These are phyloP conservation scores for Columba janthina DNA, from an alignment of 2,113 vertebrate genomes.

Conservation along the genomic window DNA sequence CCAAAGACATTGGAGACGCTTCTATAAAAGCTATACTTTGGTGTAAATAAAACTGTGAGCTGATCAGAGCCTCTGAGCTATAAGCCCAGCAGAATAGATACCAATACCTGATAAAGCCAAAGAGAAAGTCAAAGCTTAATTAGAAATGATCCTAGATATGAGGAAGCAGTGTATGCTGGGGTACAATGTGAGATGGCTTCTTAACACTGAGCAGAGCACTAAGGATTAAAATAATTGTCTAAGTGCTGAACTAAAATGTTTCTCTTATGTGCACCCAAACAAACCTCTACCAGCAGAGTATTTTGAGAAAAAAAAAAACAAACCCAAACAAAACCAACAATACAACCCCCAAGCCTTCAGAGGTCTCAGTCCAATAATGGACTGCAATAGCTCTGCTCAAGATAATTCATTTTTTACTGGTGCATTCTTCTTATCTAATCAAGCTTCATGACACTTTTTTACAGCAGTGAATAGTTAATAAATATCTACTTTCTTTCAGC, in stretches of 20 bases:
- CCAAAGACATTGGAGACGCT: neutral
- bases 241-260: neutral
- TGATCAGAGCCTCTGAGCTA: neutral
- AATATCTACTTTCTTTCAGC: neutral
- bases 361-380: neutral
- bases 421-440: neutral
- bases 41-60: neutral
- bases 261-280: neutral
- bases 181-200: neutral
- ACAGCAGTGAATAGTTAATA: neutral
- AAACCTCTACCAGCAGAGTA: neutral
- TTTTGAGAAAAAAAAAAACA: neutral
- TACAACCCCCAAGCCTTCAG: neutral
- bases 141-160: neutral
- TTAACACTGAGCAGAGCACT: neutral
- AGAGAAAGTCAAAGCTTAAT: neutral
- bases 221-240: neutral
- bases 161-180: neutral
- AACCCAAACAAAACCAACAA: rapidly evolving
- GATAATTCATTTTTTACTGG: neutral
- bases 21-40: neutral
- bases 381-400: neutral
- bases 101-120: neutral
- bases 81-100: neutral
- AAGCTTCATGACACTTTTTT: neutral